These are phyloP conservation scores for Helicorthomorpha holstii DNA, from an alignment of 1,140 invertebrate genomes.

Conservation along the genomic window DNA sequence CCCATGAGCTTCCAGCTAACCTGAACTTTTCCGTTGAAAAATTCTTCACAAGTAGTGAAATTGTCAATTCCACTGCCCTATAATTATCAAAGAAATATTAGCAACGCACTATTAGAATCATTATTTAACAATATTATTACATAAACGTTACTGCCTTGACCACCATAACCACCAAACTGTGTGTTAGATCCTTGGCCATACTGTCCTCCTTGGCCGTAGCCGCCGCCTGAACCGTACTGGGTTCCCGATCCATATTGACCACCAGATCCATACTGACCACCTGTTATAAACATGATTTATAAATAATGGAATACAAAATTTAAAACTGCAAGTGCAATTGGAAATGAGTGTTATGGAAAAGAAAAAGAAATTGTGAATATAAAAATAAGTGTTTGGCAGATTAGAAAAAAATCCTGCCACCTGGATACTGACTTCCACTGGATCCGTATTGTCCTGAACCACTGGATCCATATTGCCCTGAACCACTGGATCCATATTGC, in stretches of 20 bases:
- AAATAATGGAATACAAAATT: too few relatives aligned
- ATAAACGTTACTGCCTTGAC: not conserved
- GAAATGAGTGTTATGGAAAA: too few relatives aligned
- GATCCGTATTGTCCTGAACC: not conserved
- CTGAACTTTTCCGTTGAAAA: conserved; percentile 13
- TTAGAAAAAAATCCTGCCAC: too few relatives aligned
- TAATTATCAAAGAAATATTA: not conserved
- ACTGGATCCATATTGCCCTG: not conserved
- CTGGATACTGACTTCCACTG: not conserved
- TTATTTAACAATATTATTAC: not conserved
- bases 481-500: not conserved
- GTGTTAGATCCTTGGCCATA: not conserved
- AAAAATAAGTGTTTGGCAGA: too few relatives aligned
- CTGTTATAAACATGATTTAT: too few relatives aligned
- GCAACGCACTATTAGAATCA: too few relatives aligned
- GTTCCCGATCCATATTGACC: conserved; percentile 1
- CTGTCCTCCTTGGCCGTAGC: not conserved
- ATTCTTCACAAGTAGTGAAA: conserved; percentile 5
- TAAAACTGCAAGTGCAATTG: too few relatives aligned
- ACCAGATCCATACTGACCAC: not conserved
- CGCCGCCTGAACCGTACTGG: not conserved
- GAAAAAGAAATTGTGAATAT: too few relatives aligned
- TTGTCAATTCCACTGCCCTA: not conserved
- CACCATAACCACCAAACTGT: not conserved
- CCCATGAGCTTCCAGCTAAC: conserved; percentile 22